Evolutionary conservation across 2,113 vertebrate genomes (phyloP), one percentile per base, ranked within the genome.

Genomic region (Toxostoma redivivum): DNA sequence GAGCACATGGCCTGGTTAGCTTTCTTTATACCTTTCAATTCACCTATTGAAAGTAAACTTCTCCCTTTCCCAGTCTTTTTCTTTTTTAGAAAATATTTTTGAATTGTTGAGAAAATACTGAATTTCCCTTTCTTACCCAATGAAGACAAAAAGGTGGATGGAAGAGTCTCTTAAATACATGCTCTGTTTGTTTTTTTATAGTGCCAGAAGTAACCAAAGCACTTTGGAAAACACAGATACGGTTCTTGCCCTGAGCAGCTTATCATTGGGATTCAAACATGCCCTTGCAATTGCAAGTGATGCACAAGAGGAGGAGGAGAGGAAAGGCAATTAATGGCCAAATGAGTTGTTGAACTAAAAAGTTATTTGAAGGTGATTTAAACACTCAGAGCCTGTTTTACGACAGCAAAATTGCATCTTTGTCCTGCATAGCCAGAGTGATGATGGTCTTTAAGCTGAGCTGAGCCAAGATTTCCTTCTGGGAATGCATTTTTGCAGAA

Each of bases 241-340:
- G 4, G 64, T 81, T 88, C 71, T 95, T 86, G 79, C 94, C 90
- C 65, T 86, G 80, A 94, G 90, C 93, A 94, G 60, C 92, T 95
- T 94, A 92, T 94, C 74, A 45, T 40, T 73, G 87, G 61, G 82
- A 79, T 88, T 93, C 22, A 16, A 86, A 88, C 7, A 4, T 93
- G 90, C 67, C 65, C 82, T 92, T 92, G 87, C 74, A 92, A 64
- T 82, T 76, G 33, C 88, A 85, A 85, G 79, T 65, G 50, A 66
- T 15, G 50, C 7, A 30, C 71, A 44, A 23, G 44, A 78, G 79
- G 74, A 88, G 40, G 54, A 91, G 58, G 66, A 90, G 47, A 62
- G 35, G 53, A 73, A 90, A 90, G 82, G 88, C 80, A 94, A 88
- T 94, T 97, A 96, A 90, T 92, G 88, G 60, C 76, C 88, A 94